Evolutionary conservation across 2,797 vertebrate species (phyloP).

Genomic region (Steatocranus sp.): DNA sequence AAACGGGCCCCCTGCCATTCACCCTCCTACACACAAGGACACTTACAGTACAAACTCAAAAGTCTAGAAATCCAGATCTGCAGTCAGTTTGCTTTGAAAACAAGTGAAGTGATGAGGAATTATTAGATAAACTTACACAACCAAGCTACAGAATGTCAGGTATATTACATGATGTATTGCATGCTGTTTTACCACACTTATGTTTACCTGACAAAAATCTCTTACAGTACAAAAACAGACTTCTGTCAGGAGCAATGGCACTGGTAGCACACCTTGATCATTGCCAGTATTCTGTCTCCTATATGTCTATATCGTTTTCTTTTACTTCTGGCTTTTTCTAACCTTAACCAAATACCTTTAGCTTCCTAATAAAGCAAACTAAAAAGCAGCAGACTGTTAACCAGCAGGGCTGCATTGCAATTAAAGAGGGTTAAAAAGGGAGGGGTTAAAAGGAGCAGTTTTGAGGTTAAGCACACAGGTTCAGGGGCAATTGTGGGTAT

Average conservation of each 20-base stretch:
- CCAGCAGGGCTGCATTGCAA: background rate
- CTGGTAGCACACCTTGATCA: background rate
- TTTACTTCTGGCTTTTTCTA: background rate
- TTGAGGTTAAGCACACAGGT: background rate
- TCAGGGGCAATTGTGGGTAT: background rate
- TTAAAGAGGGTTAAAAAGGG: background rate
- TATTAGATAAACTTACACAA: background rate
- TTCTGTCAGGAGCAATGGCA: background rate
- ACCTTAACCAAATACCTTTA: background rate
- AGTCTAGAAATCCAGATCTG: background rate
- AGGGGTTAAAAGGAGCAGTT: background rate
- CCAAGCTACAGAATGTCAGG: background rate
- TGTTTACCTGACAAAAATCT: background rate
- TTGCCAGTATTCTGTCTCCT: background rate
- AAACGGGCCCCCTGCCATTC: slow-evolving; percentile 51
- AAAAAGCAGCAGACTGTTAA: background rate
- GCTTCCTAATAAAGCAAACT: background rate
- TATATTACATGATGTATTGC: background rate
- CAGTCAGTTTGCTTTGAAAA: background rate
- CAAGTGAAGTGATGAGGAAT: background rate
- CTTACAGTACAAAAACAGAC: background rate
- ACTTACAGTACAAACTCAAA: slow-evolving; percentile 18
- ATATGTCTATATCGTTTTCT: background rate
- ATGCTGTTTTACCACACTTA: background rate
- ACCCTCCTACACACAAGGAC: slow-evolving; percentile 42